Base-by-base conservation (phyloP, 2,888 invertebrate species). In the Dusona sp. region DNA sequence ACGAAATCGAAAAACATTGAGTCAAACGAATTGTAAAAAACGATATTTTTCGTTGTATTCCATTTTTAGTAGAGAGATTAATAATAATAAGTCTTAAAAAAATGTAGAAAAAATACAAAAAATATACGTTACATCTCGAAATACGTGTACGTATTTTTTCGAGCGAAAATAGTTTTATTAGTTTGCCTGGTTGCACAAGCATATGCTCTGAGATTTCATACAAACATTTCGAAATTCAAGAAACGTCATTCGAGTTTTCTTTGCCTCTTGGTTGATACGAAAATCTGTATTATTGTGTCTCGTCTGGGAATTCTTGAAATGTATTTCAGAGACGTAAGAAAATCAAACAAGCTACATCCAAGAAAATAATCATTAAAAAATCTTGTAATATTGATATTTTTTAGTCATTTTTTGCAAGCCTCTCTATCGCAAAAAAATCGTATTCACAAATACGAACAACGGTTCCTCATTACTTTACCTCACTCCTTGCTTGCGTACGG, bases 161-260 rank as follows among this genome's bases (percentile, higher is more conserved):
- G 33, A 64, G 36, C 29, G 19, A 64, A 64, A 64, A 64, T 64
- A 64, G 64, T 36, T 64, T 64, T 64, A 64, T 64, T 64, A 19
- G 64, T 64, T 36, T 64, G 19, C 64, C 16, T 33, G 19, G 29
- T 64, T 64, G 19, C 64, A 8, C 33, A 33, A 33, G 19, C 25
- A 33, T 64, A 36, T 11, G 22, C 25, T 22, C 3, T 9, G 22
- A 25, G 22, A 57, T 25, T 57, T 57, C 22, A 57, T 11, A 57
- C 25, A 57, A 57, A 57, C 57, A 57, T 57, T 57, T 57, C 57
- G 25, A 57, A 57, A 57, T 57, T 1, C 57, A 57, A 22, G 57
- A 11, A 57, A 25, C 57, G 22, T 57, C 57, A 25, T 57, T 25
- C 25, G 25, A 57, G 9, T 25, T 22, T 57, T 57, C 25, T 57